Evolutionary conservation across 2,888 invertebrate species (phyloP).

Genomic region (Lepidocyrtinus sp.): DNA sequence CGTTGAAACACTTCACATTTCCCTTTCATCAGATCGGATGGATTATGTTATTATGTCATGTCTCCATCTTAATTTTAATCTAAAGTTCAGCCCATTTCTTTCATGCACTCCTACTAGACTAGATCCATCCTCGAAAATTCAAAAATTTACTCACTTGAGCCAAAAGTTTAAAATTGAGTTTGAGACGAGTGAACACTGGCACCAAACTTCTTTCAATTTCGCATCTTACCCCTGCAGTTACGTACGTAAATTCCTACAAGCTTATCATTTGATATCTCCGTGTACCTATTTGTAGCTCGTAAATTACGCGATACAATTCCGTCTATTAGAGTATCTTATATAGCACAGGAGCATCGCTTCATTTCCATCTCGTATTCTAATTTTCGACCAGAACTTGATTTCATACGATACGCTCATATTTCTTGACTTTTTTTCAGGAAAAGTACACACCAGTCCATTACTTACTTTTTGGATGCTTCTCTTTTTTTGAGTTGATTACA

Average conservation of each 20-base stretch:
- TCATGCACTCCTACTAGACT: too few relatives aligned
- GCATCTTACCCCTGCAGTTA: too few relatives aligned
- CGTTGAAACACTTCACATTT: neutral
- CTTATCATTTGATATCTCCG: too few relatives aligned
- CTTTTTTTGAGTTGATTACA: slow-evolving; percentile 22
- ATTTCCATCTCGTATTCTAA: neutral
- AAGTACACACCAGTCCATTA: too few relatives aligned
- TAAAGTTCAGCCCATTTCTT: neutral
- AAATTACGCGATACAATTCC: slow-evolving; percentile 51
- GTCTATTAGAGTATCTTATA: too few relatives aligned
- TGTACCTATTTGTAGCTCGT: too few relatives aligned
- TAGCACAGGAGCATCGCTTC: too few relatives aligned
- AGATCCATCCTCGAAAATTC: neutral
- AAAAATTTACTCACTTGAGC: neutral
- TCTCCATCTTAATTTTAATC: slow-evolving; percentile 16
- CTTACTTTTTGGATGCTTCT: neutral
- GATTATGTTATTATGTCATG: slow-evolving; percentile 45
- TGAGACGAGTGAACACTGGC: too few relatives aligned
- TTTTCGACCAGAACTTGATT: slow-evolving; percentile 30
- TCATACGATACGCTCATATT: slow-evolving; percentile 43
- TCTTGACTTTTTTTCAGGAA: slow-evolving; percentile 16
- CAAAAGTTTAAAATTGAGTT: slow-evolving; percentile 40
- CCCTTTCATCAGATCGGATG: neutral
- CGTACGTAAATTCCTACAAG: too few relatives aligned
- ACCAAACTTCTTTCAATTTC: too few relatives aligned